Evolutionary conservation across 2,888 invertebrate species (phyloP).

Genomic region (Pachycephus smyrnensis): DNA sequence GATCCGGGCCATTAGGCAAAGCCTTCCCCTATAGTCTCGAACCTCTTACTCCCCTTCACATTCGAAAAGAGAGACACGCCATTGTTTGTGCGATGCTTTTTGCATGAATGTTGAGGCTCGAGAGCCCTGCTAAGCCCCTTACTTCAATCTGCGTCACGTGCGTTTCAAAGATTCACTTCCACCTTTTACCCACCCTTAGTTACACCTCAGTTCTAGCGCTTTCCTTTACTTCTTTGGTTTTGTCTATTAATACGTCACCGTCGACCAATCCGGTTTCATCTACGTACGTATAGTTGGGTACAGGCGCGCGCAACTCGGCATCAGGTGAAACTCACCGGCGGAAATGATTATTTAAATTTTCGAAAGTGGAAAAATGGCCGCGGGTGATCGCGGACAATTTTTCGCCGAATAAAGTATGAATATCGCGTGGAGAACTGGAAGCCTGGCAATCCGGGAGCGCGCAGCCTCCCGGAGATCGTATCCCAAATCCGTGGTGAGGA

Average conservation of each 20-base stretch:
- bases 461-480: constrained; percentile 1
- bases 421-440: constrained; percentile 1
- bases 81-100: constrained; percentile 41
- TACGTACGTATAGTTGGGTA: background rate
- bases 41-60: constrained; percentile 13
- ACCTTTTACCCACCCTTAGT: constrained; percentile 9
- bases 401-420: constrained; percentile 23
- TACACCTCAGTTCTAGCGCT: background rate
- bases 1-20: constrained; percentile 63
- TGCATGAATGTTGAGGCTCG: constrained; percentile 32
- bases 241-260: background rate
- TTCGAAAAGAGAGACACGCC: constrained; percentile 43
- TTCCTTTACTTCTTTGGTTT: background rate
- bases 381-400: constrained; percentile 17
- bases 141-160: constrained; percentile 61
- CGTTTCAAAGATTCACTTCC: constrained; percentile 54
- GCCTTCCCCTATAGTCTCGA: constrained; percentile 38
- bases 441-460: background rate
- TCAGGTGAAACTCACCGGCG: background rate
- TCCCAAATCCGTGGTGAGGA: constrained; percentile 24
- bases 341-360: constrained; percentile 2
- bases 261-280: background rate
- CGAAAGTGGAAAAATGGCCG: background rate
- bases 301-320: background rate
- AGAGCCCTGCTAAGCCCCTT: constrained; percentile 54